Percentiles rank a stretch among this genome's conserved stretches.
These are phyloP conservation scores for Fabriciana adippe DNA, from an alignment of 2,888 invertebrate genomes.

Conservation along the genomic window DNA sequence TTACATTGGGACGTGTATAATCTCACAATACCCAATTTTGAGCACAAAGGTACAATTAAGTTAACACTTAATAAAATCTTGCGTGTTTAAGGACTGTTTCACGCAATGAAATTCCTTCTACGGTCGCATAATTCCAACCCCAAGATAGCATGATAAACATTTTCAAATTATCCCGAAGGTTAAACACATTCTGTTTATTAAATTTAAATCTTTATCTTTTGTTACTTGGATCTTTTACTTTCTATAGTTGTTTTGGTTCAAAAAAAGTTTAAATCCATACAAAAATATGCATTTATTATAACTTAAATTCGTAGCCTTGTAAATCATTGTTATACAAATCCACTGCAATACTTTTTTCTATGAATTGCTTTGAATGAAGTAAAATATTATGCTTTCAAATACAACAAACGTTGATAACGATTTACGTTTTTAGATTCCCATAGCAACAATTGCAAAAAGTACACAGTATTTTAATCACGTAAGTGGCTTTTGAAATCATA, in stretches of 20 bases:
- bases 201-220: slow-evolving; percentile 19
- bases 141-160: slow-evolving; percentile 38
- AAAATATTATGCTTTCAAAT: slow-evolving; percentile 11
- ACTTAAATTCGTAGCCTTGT: neutral
- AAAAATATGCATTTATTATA: neutral
- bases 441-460: slow-evolving; percentile 20
- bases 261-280: neutral
- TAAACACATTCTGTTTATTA: slow-evolving; percentile 23
- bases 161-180: slow-evolving; percentile 36
- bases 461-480: slow-evolving; percentile 31
- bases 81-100: slow-evolving; percentile 63
- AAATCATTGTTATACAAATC: slow-evolving; percentile 2
- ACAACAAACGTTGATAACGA: slow-evolving; percentile 15
- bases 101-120: slow-evolving; percentile 45
- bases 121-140: slow-evolving; percentile 35
- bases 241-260: too few relatives aligned
- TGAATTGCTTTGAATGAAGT: slow-evolving; percentile 19
- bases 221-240: slow-evolving; percentile 1
- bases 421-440: slow-evolving; percentile 8
- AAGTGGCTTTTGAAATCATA: slow-evolving; percentile 28
- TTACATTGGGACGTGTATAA: slow-evolving; percentile 32
- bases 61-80: slow-evolving; percentile 62
- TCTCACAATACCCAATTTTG: slow-evolving; percentile 36
- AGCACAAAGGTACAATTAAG: slow-evolving; percentile 55
- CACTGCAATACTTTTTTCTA: slow-evolving; percentile 5